Evolutionary conservation across 1,140 invertebrate genomes (phyloP), one percentile per base, ranked within the genome.

Genomic region (Pachypsylla venusta): DNA sequence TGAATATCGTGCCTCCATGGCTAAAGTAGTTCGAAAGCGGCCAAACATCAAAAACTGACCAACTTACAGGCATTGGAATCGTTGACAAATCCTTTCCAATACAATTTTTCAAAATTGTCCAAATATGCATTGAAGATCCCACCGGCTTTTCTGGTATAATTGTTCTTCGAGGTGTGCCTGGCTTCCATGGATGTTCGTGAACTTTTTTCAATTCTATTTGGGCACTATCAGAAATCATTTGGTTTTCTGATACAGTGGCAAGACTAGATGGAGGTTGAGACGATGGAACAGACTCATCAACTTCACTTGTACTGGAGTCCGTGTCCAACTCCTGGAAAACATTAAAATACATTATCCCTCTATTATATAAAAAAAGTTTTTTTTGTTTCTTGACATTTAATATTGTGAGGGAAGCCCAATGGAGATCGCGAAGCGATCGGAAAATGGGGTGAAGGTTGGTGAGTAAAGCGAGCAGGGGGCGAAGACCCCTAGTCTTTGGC

Each of bases 101-200:
- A 69, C 94, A 99, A 71, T 99, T 99, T 72, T 98, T 98, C 92
- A 99, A 98, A 56, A 99, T 96, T 64, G 90, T 93, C 97, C 97
- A 95, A 30, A 99, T 73, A 71, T 92, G 98, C 4, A 99, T 77
- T 5, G 42, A n/a, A n/a, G n/a, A 48, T 4, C 42, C 42, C 54
- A 92, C 92, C 56, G 94, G 93, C 72, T 93, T 93, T 48, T 93
- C 88, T n/a, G 90, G 86, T 56, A 98, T 87, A 53, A 80, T 74
- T 42, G 75, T 82, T 58, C 94, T 78, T 30, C 93, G 78, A 22
- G 57, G 54, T 62, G 77, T 71, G 57, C 76, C 68, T 60, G 75
- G 66, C 65, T 68, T 70, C 68, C 61, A 70, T 70, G 66, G 73
- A n/a, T n/a, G n/a, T n/a, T n/a, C n/a, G n/a, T n/a, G n/a, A n/a